Conservation (phyloP, 2,113 vertebrate species). For the Gambusia holbrooki region DNA sequence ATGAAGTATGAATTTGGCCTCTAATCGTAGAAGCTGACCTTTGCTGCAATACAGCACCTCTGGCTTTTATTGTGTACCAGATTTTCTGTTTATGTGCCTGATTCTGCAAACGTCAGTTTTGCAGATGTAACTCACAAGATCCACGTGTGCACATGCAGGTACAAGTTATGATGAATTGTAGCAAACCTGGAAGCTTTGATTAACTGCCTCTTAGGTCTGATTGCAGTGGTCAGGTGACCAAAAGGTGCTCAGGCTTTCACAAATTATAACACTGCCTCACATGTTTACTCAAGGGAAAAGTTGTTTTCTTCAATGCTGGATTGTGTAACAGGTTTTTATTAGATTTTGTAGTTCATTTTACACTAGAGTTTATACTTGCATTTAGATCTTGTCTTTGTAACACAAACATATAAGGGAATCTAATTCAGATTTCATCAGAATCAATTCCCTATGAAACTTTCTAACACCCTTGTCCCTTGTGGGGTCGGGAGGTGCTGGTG, state of each 20-base stretch:
- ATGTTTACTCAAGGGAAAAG: not conserved
- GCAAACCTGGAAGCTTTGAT: conserved; percentile 41
- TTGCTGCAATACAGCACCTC: not conserved
- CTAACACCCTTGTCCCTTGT: too few species aligned
- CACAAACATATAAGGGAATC: not conserved
- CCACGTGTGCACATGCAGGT: conserved; percentile 15
- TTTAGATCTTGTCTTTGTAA: not conserved
- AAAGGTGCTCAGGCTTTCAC: conserved; percentile 18
- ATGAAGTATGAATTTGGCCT: not conserved
- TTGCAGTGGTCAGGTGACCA: conserved; percentile 45
- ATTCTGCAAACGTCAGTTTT: conserved; percentile 11
- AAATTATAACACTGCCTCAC: not conserved
- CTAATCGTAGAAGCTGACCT: conserved; percentile 1
- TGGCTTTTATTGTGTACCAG: not conserved
- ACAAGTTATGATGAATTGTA: conserved; percentile 35
- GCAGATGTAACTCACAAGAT: conserved; percentile 12
- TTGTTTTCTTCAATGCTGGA: not conserved
- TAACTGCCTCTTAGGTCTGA: conserved; percentile 42
- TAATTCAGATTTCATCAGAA: not conserved
- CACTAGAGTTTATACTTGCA: not conserved
- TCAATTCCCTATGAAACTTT: too few species aligned
- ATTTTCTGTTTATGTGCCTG: not conserved
- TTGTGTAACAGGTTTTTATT: not conserved
- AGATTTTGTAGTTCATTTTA: not conserved
- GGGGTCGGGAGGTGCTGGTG: too few species aligned